A percentile compares a stretch with the other conserved stretches of the same genome.
Conservation (phyloP, 2,113 vertebrate species). For the Cygnus atratus region DNA sequence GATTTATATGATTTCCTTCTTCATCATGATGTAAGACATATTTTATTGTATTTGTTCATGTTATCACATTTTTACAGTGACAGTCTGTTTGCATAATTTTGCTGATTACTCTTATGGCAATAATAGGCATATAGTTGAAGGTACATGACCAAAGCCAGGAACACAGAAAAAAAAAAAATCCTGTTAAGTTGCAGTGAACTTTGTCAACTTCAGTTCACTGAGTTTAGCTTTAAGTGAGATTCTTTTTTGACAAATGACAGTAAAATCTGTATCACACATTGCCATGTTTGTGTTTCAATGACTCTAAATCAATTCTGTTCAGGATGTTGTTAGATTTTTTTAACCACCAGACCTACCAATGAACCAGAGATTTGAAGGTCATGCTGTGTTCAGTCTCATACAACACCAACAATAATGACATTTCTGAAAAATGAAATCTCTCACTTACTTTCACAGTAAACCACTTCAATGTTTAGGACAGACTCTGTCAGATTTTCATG, state of each 20-base stretch:
- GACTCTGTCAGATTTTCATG: neutral
- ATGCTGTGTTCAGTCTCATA: neutral
- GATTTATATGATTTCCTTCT: neutral
- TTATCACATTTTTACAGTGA: neutral
- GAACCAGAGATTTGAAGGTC: neutral
- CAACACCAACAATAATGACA: neutral
- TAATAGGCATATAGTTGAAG: fast-evolving
- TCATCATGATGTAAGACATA: neutral
- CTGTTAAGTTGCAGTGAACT: neutral
- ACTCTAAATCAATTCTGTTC: neutral
- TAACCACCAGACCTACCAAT: neutral
- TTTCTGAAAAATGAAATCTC: constrained; percentile 10
- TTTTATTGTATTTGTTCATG: neutral
- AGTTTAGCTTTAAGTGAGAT: neutral
- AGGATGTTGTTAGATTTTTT: neutral
- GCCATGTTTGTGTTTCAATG: neutral
- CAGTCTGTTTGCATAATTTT: neutral
- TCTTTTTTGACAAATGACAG: neutral
- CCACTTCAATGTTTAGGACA: neutral
- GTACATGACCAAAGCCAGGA: neutral
- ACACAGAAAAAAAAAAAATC: neutral
- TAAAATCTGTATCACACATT: constrained; percentile 5
- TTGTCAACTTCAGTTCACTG: neutral
- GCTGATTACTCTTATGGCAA: neutral
- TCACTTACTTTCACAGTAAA: neutral